These are phyloP conservation scores for Orycteropus afer DNA, from an alignment of 2,113 vertebrate genomes.

Conservation along the genomic window DNA sequence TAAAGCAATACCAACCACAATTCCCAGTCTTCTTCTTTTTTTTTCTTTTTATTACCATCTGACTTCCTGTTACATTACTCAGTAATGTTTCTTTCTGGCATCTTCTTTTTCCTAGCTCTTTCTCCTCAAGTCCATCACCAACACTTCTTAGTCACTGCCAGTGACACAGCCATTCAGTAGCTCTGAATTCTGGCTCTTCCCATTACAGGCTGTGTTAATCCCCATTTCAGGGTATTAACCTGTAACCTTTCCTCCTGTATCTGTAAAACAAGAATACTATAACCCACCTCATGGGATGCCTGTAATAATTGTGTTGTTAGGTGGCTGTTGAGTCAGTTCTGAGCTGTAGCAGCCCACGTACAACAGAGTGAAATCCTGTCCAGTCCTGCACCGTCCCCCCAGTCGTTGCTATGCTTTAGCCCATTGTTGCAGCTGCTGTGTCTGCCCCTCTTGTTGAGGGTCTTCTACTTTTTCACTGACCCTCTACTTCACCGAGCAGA, in stretches of 20 bases:
- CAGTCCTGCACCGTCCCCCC: too few species aligned
- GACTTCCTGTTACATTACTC: not conserved
- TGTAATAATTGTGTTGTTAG: not conserved
- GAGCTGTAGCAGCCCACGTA: too few species aligned
- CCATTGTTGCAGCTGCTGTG: too few species aligned
- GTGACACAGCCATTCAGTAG: not conserved
- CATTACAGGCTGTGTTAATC: not conserved
- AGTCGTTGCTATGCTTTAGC: too few species aligned
- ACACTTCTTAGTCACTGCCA: not conserved
- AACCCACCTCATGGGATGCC: not conserved
- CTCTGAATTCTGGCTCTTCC: not conserved
- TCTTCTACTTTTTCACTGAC: too few species aligned
- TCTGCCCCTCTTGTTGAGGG: too few species aligned
- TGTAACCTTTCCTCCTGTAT: not conserved
- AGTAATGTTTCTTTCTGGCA: not conserved
- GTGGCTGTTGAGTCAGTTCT: too few species aligned
- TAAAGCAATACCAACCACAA: not conserved
- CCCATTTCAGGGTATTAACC: not conserved
- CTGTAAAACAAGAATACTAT: not conserved
- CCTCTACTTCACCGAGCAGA: too few species aligned
- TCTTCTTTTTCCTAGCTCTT: not conserved
- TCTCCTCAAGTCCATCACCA: too few species aligned
- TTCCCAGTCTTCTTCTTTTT: not conserved
- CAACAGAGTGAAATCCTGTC: too few species aligned
- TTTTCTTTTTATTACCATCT: not conserved